phyloP scores from a whole-genome alignment of 2,113 vertebrate species.

The Calypte anna region DNA sequence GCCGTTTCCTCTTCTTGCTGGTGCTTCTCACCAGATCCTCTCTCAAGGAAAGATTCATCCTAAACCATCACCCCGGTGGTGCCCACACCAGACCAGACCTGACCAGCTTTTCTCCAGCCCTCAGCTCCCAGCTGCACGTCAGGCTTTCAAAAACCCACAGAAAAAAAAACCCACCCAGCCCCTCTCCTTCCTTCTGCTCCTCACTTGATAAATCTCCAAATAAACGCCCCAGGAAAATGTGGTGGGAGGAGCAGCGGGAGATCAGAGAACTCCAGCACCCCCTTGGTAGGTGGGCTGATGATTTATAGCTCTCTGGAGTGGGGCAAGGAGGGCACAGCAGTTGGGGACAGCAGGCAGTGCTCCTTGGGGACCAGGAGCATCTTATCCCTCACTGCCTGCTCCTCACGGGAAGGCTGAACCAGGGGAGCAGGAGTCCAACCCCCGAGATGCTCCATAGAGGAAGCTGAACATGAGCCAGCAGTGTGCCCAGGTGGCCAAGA shows the following conservation, averaged over 20 bases:
- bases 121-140: not conserved
- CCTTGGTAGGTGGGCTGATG: not conserved
- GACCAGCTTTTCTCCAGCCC: not conserved
- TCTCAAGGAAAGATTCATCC: not conserved
- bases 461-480: no score
- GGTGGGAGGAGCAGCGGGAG: not conserved
- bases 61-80: rapidly evolving
- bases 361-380: no score
- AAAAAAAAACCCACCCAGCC: not conserved
- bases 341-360: not conserved
- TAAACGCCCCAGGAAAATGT: not conserved
- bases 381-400: not conserved
- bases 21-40: no score
- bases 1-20: no score
- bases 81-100: not conserved
- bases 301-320: not conserved
- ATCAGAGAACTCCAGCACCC: rapidly evolving
- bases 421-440: not conserved
- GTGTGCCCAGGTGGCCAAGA: no score
- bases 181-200: not conserved
- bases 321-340: not conserved
- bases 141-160: not conserved
- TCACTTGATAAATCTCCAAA: not conserved
- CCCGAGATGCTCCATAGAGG: not conserved
- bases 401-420: not conserved